phyloP scores from a whole-genome alignment of 2,113 vertebrate genomes.

The Aphyosemion australe region DNA sequence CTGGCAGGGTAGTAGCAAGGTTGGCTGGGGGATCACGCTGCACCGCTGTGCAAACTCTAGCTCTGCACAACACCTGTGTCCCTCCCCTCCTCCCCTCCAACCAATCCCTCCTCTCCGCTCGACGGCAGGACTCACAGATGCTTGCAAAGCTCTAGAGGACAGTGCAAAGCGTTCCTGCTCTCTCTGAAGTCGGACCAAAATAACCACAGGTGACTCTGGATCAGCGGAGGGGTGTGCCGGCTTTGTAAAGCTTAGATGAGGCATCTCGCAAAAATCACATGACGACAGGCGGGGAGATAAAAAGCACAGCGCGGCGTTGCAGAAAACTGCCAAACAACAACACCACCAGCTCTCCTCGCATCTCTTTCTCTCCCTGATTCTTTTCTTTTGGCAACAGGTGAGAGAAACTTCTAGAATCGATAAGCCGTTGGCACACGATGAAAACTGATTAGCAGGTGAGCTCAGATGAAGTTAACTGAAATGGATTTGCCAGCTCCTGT shows the following conservation, averaged over 20 bases:
- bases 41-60: constrained; percentile 59
- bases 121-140: constrained; percentile 61
- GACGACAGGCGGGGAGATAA: constrained; percentile 35
- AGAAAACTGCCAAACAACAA: constrained; percentile 41
- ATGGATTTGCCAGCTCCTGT: constrained; percentile 51
- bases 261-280: constrained; percentile 46
- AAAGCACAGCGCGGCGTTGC: constrained; percentile 21
- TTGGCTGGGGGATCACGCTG: constrained; percentile 56
- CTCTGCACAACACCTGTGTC: constrained; percentile 61
- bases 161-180: constrained; percentile 25
- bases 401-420: constrained; percentile 45
- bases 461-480: constrained; percentile 49
- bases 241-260: constrained; percentile 41
- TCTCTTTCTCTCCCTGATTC: not conserved
- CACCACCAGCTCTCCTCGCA: not conserved
- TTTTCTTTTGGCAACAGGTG: constrained; percentile 44
- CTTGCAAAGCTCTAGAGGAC: constrained; percentile 63
- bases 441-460: constrained; percentile 59
- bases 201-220: constrained; percentile 65
- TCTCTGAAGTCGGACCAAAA: constrained; percentile 70
- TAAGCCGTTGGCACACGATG: constrained; percentile 42
- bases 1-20: constrained; percentile 44
- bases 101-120: constrained; percentile 21
- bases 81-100: not conserved
- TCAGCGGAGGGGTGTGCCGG: not conserved